Base-by-base conservation (phyloP, 2,888 invertebrate genomes). In the Neoascia interrupta region DNA sequence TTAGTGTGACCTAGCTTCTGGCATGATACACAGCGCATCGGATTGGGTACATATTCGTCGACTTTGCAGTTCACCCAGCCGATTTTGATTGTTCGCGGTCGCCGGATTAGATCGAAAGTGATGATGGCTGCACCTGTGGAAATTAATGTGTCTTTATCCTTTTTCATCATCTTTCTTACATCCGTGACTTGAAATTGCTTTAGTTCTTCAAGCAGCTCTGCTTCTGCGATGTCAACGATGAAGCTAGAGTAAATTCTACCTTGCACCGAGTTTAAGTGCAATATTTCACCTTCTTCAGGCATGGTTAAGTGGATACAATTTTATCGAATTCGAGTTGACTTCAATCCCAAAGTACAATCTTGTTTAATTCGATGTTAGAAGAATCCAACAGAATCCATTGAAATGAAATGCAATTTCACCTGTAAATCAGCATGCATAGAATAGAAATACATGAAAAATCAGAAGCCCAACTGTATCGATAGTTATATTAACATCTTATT, bases 31-130 rank as follows among this genome's bases (percentile, higher is more conserved):
- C 72, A 73, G 2, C 51, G 47, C 73, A 58, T 66, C 2, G 51
- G 49, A 6, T 72, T 53, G 10, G 43, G 26, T 8, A 73, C 56
- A 11, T 56, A 49, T 15, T 73, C 66, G 3, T 49, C 58, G 6
- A 73, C 51, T 8, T 56, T 58, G 5, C 47, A 49, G 26, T 56
- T 64, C 2, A 58, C 6, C 66, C 43, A 73, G 0, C 39, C 43
- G 10, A 73, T 58, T 19, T 54, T 51, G 8, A 54, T 34, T 10
- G 10, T 18, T 2, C 23, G 1, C n/a, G 47, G 64, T 3, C 43
- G n/a, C 8, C 54, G 54, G 19, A 47, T 66, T 21, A 19, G n/a
- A 18, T 45, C 53, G 2, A 64, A 64, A 0, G 36, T 36, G 1
- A 54, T 5, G 1, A 64, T 37, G 5, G 43, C 63, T n/a, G 41